Percentiles rank a stretch among this genome's conserved stretches.
Evolutionary conservation across 2,797 vertebrate species (phyloP).

Genomic region (Macropus fuliginosus): DNA sequence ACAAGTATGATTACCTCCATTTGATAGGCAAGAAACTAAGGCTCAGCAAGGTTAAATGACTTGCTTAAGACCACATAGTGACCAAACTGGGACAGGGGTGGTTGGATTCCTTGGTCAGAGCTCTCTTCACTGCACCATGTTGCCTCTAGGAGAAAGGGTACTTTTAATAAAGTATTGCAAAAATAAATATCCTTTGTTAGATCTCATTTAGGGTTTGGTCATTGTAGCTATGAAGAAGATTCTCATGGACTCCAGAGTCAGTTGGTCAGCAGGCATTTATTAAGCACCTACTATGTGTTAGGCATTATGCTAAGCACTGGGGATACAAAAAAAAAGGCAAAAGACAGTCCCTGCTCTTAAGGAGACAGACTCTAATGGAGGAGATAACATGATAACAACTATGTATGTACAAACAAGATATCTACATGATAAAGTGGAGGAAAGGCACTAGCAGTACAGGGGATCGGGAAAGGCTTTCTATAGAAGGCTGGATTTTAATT

Average conservation of each 20-base stretch:
- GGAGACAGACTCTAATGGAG: neutral
- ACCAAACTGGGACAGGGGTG: neutral
- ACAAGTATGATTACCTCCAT: neutral
- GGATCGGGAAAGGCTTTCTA: neutral
- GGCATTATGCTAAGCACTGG: neutral
- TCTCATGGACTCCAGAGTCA: neutral
- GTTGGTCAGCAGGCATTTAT: neutral
- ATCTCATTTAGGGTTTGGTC: neutral
- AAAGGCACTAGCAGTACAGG: neutral
- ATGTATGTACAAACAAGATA: neutral
- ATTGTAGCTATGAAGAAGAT: neutral
- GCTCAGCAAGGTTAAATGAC: neutral
- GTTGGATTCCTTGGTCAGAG: neutral
- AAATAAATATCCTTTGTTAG: neutral
- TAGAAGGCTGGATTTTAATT: neutral
- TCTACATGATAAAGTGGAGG: neutral
- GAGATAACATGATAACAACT: neutral
- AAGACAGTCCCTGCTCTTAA: neutral
- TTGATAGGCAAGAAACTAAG: neutral
- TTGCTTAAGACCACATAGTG: neutral
- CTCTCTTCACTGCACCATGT: neutral
- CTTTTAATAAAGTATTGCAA: neutral
- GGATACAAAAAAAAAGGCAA: neutral
- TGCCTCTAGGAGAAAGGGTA: neutral
- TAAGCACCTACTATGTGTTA: neutral